Evolutionary conservation across 2,113 vertebrate species (phyloP), one percentile per base, ranked within the genome.

Genomic region (Myrmecobius fasciatus): DNA sequence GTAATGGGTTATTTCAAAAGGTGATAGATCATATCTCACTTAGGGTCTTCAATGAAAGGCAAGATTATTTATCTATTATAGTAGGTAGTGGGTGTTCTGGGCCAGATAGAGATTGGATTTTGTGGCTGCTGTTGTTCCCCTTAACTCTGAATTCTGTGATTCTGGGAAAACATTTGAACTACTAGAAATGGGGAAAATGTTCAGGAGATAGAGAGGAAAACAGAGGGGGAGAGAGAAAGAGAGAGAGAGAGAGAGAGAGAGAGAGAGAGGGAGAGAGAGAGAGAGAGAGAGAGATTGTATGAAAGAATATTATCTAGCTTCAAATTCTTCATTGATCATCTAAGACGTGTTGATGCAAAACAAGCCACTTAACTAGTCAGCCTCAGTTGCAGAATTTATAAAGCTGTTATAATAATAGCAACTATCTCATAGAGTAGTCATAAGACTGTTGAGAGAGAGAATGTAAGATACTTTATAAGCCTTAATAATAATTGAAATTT

Each of bases 241-340:
- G 11, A 49, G 7, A 49, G 9, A 49, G 49, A 49, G 49, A 49
- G 0, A 49, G 49, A 49, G 6, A 54, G 22, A 52, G 12, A 52
- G 11, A 52, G 1, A 8, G 28, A 17, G 0, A 31, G 28, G 36
- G 3, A 31, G 10, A 36, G 0, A 17, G 12, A 22, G 2, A 14
- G 28, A 12, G 60, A 36, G 36, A n/a, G 31, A 75, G 31, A 22
- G 14, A 6, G 14, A n/a, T 49, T 36, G 10, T 36, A 17, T n/a
- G 36, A 43, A 83, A 83, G 1, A 24, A 83, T 43, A 83, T 83
- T 22, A 43, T 14, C 28, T 36, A 3, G 11, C 12, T 36, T 67
- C 60, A 67, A 36, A n/a, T 36, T 11, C 56, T 60, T 60, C 26
- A 11, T 60, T 14, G 36, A 67, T 56, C 54, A 56, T 67, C 36